A percentile compares a stretch with the other conserved stretches of the same genome.
Conservation (phyloP, 2,113 vertebrate species). For the Paraplagusia blochii region DNA sequence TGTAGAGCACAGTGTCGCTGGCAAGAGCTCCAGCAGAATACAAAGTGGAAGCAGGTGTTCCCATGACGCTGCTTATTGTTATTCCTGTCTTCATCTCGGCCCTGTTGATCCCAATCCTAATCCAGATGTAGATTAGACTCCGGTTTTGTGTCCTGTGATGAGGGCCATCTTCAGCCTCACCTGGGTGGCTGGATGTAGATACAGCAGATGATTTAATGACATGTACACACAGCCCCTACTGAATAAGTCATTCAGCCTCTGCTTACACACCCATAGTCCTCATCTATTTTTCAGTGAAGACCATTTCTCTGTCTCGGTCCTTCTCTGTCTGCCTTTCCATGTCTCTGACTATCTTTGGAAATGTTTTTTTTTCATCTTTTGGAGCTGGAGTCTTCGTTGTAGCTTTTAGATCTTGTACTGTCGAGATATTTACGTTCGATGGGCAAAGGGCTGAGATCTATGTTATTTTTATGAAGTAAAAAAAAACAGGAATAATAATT, state of each 20-base stretch:
- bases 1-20: slow-evolving; percentile 11
- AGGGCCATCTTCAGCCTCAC: slow-evolving; percentile 30
- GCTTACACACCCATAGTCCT: slow-evolving; percentile 61
- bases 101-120: slow-evolving; percentile 24
- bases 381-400: neutral
- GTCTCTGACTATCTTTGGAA: slow-evolving; percentile 13
- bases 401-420: slow-evolving; percentile 7
- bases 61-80: slow-evolving; percentile 43
- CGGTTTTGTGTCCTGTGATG: slow-evolving; percentile 13
- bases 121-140: slow-evolving; percentile 34
- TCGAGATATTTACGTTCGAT: slow-evolving; percentile 13
- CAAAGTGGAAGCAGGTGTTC: slow-evolving; percentile 55
- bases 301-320: slow-evolving; percentile 49
- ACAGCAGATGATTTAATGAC: slow-evolving; percentile 62
- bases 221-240: slow-evolving; percentile 55
- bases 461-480: slow-evolving; percentile 23
- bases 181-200: slow-evolving; percentile 34
- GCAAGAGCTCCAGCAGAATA: slow-evolving; percentile 18
- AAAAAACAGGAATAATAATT: neutral
- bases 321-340: slow-evolving; percentile 17
- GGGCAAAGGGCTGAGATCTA: slow-evolving; percentile 12
- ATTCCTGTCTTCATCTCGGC: slow-evolving; percentile 32
- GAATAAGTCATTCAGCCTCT: slow-evolving; percentile 70
- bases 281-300: slow-evolving; percentile 71
- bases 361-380: slow-evolving; percentile 13